These are phyloP conservation scores for Hydraecia micacea DNA, from an alignment of 2,888 invertebrate genomes.

Conservation along the genomic window DNA sequence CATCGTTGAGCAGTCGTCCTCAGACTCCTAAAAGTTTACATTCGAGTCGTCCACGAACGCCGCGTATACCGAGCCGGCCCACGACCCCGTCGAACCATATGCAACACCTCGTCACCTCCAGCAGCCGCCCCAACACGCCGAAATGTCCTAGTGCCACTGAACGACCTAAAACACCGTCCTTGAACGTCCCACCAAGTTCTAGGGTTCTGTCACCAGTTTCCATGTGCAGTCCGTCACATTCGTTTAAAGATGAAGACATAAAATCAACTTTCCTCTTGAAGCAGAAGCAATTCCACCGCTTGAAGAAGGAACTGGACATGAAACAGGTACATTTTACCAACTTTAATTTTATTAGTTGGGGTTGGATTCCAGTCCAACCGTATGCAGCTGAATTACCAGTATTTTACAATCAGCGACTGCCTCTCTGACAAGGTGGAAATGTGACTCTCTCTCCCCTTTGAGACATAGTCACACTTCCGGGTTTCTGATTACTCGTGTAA, in stretches of 20 bases:
- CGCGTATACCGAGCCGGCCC: constrained; percentile 74
- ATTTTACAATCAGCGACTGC: not conserved
- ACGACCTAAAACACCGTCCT: constrained; percentile 69
- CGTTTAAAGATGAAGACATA: constrained; percentile 73
- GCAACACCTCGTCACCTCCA: constrained; percentile 66
- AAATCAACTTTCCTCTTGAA: constrained; percentile 75
- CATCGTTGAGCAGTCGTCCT: constrained; percentile 74
- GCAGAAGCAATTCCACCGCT: constrained; percentile 77
- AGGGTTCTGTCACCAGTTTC: constrained; percentile 53
- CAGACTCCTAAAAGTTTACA: constrained; percentile 77
- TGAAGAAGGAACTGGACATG: constrained; percentile 87
- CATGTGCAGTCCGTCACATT: constrained; percentile 42
- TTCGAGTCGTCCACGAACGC: constrained; percentile 80
- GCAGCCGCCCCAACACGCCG: constrained; percentile 80
- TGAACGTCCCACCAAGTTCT: constrained; percentile 53
- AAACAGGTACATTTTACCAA: constrained; percentile 78
- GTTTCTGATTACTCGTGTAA: not conserved
- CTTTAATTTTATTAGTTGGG: not conserved
- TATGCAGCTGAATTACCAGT: not conserved
- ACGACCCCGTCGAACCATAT: constrained; percentile 73
- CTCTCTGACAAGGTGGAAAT: not conserved
- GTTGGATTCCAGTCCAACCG: not conserved
- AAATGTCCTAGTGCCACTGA: constrained; percentile 60
- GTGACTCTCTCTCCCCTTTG: not conserved
- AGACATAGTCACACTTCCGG: not conserved